A percentile compares a stretch with the other conserved stretches of the same genome.
These are phyloP conservation scores for Amphilophus citrinellus DNA, from an alignment of 2,113 vertebrate genomes.

Conservation along the genomic window DNA sequence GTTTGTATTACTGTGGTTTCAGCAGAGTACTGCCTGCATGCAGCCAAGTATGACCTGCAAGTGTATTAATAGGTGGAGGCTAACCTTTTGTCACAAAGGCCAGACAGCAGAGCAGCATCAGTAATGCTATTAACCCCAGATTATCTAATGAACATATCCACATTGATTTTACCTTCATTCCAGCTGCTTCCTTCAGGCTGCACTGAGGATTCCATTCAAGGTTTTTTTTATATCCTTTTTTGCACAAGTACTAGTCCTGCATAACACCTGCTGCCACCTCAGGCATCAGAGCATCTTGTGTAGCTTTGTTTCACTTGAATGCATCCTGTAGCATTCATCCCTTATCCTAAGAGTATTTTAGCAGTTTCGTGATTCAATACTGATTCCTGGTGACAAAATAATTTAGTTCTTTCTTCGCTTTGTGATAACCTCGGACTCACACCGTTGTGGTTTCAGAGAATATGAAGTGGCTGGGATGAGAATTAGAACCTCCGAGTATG, in stretches of 20 bases:
- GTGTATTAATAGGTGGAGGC: slow-evolving; percentile 32
- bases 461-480: neutral
- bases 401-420: neutral
- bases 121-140: slow-evolving; percentile 50
- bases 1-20: neutral
- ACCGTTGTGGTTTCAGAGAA: neutral
- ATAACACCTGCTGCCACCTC: slow-evolving; percentile 7
- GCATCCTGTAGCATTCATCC: neutral
- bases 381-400: neutral
- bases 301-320: neutral
- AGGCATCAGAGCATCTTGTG: neutral
- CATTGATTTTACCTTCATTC: slow-evolving; percentile 33
- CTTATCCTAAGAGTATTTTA: neutral
- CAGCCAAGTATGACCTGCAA: neutral
- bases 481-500: neutral
- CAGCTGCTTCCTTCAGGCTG: neutral
- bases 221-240: neutral
- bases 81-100: slow-evolving; percentile 45
- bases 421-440: neutral
- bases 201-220: slow-evolving; percentile 7
- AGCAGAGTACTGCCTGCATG: neutral
- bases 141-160: slow-evolving; percentile 42
- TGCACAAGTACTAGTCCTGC: neutral
- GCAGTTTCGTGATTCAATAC: neutral
- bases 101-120: slow-evolving; percentile 21